Base-by-base conservation (phyloP, 1,140 invertebrate genomes). In the Papilio xuthus region DNA sequence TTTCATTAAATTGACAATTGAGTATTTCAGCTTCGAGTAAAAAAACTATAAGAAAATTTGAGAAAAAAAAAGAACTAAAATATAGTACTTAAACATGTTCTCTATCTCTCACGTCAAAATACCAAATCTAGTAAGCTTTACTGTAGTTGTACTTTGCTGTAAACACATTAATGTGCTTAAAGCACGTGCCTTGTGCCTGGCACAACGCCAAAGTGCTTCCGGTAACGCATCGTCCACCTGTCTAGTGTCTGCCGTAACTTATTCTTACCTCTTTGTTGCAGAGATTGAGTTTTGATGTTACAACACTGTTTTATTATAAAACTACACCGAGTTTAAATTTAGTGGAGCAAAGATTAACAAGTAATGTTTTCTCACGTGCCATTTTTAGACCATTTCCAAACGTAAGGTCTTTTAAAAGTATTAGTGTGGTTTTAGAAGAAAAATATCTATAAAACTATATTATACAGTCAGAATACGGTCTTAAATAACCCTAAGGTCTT, bases 191-290 rank as follows among this genome's bases (percentile, higher is more conserved):
- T 13, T 23, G 53, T 60, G 56, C 18, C 60, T 67, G 60, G 60
- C 60, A 26, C 26, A 23, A 26, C 3, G 60, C 60, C 60, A 67
- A 63, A 63, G 60, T 67, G 60, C 60, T 67, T 67, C 60, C 23
- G 23, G 60, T 67, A 32, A 67, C 60, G 60, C 20, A 12, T 15
- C 60, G 60, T 28, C 60, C 32, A 26, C 13, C 26, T 28, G 60
- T 28, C 60, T 67, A 26, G 23, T 28, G 23, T 28, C 60, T 28
- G 26, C 13, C 1, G 4, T 67, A 28, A 32, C 23, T 28, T 28
- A 67, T 15, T 67, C 9, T 6, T 67, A 67, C 9, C 12, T 67
- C 60, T 67, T 15, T 67, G 23, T 67, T 28, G 7, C 23, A 13
- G 26, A 26, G 60, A 67, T 28, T 67, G 26, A 28, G 23, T 28